Evolutionary conservation across 1,140 invertebrate genomes (phyloP), one percentile per base, ranked within the genome.

Genomic region (Trichogramma pretiosum): DNA sequence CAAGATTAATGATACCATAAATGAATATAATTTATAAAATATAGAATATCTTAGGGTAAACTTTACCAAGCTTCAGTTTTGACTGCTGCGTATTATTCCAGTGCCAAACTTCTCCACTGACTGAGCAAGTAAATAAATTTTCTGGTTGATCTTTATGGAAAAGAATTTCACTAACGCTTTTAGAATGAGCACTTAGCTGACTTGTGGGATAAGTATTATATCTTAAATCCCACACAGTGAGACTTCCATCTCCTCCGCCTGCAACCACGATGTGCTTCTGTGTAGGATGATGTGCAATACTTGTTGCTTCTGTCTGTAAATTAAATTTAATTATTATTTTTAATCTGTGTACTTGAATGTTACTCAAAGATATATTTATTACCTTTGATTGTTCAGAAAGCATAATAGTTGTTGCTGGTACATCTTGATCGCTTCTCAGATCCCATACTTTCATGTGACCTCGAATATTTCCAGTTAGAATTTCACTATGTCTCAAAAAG

Each of bases 381-480:
- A 65, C 68, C 54, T 74, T 74, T 19, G 81, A 61, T 62, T 83
- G 80, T 48, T 83, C 81, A 11, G 79, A 77, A 9, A 84, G 65
- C 60, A 82, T 77, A 48, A 87, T 84, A 11, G 77, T 78, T 26
- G 73, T 74, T 3, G 73, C 65, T 4, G 80, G 77, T 45, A 75
- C 74, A 54, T 82, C 74, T 17, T 68, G 61, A 50, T 75, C 56
- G 34, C 74, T 73, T 53, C 87, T 71, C 1, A 89, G 67, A 70
- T 94, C 90, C 80, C 87, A 91, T 22, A 90, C 77, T 65, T 91
- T 91, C 73, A 94, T 81, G 48, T 91, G 83, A 0, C 89, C 89
- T 59, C 85, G 74, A 19, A 84, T 73, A 72, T 92, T 93, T 32
- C 87, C 86, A 3, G 87, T 87, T 8, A 92, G 74, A 33, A 89